A percentile compares a stretch with the other conserved stretches of the same genome.
phyloP scores from a whole-genome alignment of 2,113 vertebrate genomes.

The Myotis davidii region DNA sequence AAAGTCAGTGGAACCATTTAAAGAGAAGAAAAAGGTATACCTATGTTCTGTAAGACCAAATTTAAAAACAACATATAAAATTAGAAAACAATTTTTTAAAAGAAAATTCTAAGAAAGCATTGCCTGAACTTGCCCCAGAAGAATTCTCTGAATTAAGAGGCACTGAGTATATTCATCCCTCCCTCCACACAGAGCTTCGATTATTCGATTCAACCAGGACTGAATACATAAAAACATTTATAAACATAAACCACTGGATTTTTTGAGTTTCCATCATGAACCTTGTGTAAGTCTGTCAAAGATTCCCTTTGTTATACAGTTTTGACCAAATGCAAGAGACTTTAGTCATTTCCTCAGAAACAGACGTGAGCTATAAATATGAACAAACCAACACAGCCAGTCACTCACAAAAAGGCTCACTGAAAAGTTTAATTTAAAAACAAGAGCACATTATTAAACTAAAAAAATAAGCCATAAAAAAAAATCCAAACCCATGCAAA shows the following conservation, averaged over 20 bases:
- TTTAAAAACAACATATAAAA: slow-evolving; percentile 3
- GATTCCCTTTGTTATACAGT: slow-evolving; percentile 79
- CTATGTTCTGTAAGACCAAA: neutral
- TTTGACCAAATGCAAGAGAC: slow-evolving; percentile 68
- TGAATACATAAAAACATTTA: slow-evolving; percentile 52
- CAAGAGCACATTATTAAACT: slow-evolving; percentile 66
- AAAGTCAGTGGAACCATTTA: neutral
- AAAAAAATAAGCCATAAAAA: slow-evolving; percentile 59
- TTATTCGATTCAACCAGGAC: neutral
- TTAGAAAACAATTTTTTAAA: neutral
- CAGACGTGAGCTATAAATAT: slow-evolving; percentile 68
- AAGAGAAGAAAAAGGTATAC: neutral
- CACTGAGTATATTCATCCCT: neutral
- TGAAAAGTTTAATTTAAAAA: slow-evolving; percentile 67
- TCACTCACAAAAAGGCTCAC: slow-evolving; percentile 35
- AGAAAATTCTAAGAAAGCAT: neutral
- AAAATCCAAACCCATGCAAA: slow-evolving; percentile 39
- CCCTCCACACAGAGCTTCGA: accelerated
- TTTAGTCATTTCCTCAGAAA: slow-evolving; percentile 82
- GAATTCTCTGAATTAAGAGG: neutral
- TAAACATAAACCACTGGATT: slow-evolving; percentile 54
- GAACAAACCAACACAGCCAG: slow-evolving; percentile 29
- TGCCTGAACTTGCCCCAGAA: slow-evolving; percentile 23
- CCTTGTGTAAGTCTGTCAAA: slow-evolving; percentile 76
- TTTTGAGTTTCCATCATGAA: slow-evolving; percentile 29